Percentiles rank a stretch among this genome's conserved stretches.
Evolutionary conservation across 2,113 vertebrate genomes (phyloP).

Genomic region (Myiagra hebetior): DNA sequence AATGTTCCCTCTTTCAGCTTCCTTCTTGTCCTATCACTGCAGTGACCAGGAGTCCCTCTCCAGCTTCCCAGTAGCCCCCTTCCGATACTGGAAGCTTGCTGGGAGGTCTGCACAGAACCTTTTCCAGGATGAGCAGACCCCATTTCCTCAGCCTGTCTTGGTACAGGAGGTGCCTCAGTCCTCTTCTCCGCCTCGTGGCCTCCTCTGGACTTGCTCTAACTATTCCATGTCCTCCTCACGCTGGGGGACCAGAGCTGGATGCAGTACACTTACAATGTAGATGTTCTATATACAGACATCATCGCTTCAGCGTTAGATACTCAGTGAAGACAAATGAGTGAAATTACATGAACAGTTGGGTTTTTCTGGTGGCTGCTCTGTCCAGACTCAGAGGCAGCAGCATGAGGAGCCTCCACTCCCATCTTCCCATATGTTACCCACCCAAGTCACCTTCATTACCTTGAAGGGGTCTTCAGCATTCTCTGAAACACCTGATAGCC

Average conservation of each 20-base stretch:
- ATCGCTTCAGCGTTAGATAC: accelerated
- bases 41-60: neutral
- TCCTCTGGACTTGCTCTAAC: neutral
- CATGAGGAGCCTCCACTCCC: neutral
- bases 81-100: neutral
- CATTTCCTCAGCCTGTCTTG: neutral
- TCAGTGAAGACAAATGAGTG: neutral
- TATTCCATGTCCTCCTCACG: neutral
- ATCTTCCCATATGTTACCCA: accelerated
- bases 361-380: neutral
- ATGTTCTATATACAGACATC: neutral
- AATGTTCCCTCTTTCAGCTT: neutral
- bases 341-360: accelerated
- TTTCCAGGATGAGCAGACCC: neutral
- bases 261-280: neutral
- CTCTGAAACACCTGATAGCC: neutral
- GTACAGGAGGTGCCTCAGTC: accelerated
- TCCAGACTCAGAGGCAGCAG: neutral
- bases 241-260: neutral
- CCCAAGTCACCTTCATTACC: accelerated
- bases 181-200: neutral
- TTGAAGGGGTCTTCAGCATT: no score
- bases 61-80: neutral
- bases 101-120: neutral
- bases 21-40: no score